Percentiles rank a stretch among this genome's conserved stretches.
These are phyloP conservation scores for Sebastes vulpes DNA, from an alignment of 2,797 vertebrate species.

Conservation along the genomic window DNA sequence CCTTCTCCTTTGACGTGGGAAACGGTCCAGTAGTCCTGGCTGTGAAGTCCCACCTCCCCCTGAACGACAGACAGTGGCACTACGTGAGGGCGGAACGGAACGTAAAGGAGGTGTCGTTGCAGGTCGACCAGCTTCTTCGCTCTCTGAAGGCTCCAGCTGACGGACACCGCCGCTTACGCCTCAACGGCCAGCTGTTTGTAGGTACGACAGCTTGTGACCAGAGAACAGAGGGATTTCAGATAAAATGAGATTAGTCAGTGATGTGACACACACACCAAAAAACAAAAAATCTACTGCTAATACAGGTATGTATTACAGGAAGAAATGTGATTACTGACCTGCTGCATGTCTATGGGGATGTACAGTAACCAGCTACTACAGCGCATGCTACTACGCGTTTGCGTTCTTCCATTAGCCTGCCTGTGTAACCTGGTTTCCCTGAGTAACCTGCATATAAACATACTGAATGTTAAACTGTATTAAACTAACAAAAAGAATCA, in stretches of 20 bases:
- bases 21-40: not conserved
- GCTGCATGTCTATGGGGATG: too few relatives aligned
- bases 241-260: not conserved
- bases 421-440: too few relatives aligned
- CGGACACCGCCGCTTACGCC: not conserved
- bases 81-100: not conserved
- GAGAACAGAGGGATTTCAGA: not conserved
- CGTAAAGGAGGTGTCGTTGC: not conserved
- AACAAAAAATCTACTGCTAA: not conserved
- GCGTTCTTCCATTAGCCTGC: too few relatives aligned
- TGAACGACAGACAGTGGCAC: not conserved
- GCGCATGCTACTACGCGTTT: too few relatives aligned
- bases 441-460: too few relatives aligned
- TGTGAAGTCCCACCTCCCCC: not conserved
- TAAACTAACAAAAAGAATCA: too few relatives aligned
- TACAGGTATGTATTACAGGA: not conserved
- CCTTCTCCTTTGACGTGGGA: not conserved
- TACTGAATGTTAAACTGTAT: too few relatives aligned
- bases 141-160: not conserved
- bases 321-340: too few relatives aligned
- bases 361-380: too few relatives aligned
- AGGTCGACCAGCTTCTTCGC: not conserved
- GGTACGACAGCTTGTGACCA: not conserved
- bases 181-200: not conserved
- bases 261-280: not conserved